phyloP scores from a whole-genome alignment of 2,888 invertebrate genomes.

The Phania funesta region DNA sequence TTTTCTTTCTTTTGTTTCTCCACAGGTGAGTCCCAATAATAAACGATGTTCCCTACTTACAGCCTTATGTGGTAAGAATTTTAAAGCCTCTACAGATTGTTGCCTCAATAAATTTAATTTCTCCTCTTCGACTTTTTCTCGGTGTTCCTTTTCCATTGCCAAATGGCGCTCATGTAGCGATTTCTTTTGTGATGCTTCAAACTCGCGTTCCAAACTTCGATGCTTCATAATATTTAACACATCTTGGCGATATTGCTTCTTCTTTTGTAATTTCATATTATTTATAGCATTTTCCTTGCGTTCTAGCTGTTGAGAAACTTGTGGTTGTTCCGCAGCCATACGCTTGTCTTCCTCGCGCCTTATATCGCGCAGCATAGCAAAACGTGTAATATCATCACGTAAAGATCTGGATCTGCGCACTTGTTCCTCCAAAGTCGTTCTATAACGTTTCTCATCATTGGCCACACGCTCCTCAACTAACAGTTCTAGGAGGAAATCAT shows the following conservation, averaged over 20 bases:
- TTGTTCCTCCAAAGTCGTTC: slow-evolving; percentile 4
- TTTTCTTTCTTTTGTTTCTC: no score
- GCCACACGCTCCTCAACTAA: slow-evolving; percentile 39
- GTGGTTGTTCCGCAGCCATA: not conserved
- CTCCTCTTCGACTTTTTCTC: slow-evolving; percentile 28
- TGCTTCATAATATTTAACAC: slow-evolving; percentile 8
- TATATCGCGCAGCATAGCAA: no score
- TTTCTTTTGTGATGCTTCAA: not conserved
- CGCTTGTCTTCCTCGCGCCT: not conserved
- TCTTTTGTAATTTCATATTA: not conserved
- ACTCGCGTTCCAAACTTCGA: not conserved
- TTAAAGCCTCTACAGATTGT: slow-evolving; percentile 16
- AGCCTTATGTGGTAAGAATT: slow-evolving; percentile 33
- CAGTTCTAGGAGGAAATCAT: not conserved
- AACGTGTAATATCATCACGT: not conserved
- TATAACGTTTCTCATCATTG: slow-evolving; percentile 25
- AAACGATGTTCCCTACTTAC: no score
- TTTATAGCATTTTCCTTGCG: not conserved
- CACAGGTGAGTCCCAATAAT: no score
- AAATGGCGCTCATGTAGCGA: not conserved
- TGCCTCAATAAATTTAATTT: no score
- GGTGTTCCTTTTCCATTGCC: not conserved
- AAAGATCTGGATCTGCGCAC: not conserved
- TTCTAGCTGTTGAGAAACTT: not conserved
- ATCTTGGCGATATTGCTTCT: slow-evolving; percentile 17